phyloP scores from a whole-genome alignment of 2,797 vertebrate genomes.

The Halcyon badia region DNA sequence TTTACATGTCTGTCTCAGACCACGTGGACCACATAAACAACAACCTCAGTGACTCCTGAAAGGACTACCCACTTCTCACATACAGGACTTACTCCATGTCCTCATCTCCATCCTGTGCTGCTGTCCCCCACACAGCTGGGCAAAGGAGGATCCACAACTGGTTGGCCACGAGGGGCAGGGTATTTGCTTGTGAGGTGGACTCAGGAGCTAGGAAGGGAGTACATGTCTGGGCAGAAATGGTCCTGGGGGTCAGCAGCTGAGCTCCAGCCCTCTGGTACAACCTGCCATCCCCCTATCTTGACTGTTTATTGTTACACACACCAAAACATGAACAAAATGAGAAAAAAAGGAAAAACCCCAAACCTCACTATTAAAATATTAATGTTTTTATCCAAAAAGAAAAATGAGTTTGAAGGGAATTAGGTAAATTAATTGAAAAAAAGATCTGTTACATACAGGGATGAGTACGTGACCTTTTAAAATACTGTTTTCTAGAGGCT shows the following conservation, averaged over 20 bases:
- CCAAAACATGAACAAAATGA: not conserved
- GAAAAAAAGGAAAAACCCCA: rapidly evolving
- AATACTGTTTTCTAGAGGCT: not conserved
- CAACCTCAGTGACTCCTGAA: rapidly evolving
- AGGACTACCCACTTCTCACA: rapidly evolving
- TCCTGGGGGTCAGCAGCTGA: not conserved
- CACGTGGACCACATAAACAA: not conserved
- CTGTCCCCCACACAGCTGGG: rapidly evolving
- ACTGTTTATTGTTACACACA: rapidly evolving
- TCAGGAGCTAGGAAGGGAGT: not conserved
- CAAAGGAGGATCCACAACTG: not conserved
- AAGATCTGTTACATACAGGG: not conserved
- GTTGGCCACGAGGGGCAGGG: rapidly evolving
- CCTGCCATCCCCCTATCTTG: not conserved
- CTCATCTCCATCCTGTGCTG: not conserved
- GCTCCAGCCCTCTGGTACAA: not conserved
- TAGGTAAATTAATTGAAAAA: not conserved
- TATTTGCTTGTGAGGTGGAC: not conserved
- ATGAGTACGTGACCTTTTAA: not conserved
- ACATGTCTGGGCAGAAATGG: not conserved
- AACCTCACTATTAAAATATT: not conserved
- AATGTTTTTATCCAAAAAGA: not conserved
- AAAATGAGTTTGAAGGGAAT: not conserved
- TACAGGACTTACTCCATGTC: rapidly evolving
- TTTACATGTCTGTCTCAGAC: not conserved